phyloP scores from a whole-genome alignment of 2,113 vertebrate genomes.

The Brevimyrus niger region DNA sequence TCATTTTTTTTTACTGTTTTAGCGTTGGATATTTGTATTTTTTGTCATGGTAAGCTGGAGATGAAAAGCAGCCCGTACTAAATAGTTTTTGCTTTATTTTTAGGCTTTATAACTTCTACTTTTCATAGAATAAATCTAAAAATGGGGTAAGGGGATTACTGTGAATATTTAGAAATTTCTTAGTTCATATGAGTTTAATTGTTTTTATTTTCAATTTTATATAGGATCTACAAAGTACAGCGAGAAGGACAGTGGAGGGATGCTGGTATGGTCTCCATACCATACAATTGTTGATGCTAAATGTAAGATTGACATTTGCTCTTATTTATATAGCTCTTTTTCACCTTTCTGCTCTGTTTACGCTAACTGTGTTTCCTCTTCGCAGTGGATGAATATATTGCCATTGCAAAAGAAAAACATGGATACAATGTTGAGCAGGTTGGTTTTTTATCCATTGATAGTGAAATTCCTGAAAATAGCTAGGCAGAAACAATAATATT shows the following conservation, averaged over 20 bases:
- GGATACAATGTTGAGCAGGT: slow-evolving; percentile 98
- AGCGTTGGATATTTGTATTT: neutral
- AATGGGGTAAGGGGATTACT: neutral
- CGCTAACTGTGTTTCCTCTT: slow-evolving; percentile 21
- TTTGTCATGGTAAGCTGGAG: neutral
- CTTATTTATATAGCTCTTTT: neutral
- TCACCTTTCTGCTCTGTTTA: neutral
- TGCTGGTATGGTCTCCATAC: slow-evolving; percentile 95
- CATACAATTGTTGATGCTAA: slow-evolving; percentile 82
- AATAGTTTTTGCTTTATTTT: neutral
- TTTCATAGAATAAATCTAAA: neutral
- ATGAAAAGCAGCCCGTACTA: neutral
- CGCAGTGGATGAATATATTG: slow-evolving; percentile 96
- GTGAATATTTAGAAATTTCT: neutral
- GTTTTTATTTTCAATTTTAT: neutral
- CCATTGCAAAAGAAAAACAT: slow-evolving; percentile 96
- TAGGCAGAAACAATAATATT: neutral
- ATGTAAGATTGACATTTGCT: slow-evolving; percentile 62
- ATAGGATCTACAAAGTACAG: slow-evolving; percentile 82
- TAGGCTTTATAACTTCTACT: neutral
- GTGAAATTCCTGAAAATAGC: neutral
- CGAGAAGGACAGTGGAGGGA: slow-evolving; percentile 90
- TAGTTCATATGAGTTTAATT: neutral
- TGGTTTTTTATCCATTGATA: slow-evolving; percentile 22
- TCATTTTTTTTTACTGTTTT: neutral